Percentiles rank a stretch among this genome's conserved stretches.
Conservation (phyloP, 2,888 invertebrate genomes). For the Drosophila fulvimacula region DNA sequence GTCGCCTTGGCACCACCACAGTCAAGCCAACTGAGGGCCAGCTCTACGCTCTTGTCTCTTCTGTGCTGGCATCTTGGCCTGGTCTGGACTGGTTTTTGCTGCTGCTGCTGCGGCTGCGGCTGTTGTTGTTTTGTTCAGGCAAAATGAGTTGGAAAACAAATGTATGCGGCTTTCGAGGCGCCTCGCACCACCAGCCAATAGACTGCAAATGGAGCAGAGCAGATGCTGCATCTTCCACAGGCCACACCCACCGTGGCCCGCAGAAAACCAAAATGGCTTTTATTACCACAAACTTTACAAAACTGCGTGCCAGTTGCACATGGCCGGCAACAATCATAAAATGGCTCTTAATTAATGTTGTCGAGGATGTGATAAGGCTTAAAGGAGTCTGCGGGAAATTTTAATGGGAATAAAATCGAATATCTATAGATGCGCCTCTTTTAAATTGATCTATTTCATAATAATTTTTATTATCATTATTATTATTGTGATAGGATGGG, state of each 20-base stretch:
- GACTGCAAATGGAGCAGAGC: conserved; percentile 80
- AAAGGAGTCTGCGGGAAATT: background rate
- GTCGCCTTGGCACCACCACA: conserved; percentile 52
- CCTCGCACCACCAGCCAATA: conserved; percentile 74
- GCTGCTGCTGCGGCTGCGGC: conserved; percentile 10
- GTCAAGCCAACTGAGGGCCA: conserved; percentile 38
- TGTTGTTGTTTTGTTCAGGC: conserved; percentile 15
- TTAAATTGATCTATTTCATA: no score
- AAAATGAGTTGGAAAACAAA: conserved; percentile 70
- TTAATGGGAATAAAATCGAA: background rate
- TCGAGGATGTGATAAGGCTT: background rate
- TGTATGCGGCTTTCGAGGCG: conserved; percentile 76
- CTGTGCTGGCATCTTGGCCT: conserved; percentile 1
- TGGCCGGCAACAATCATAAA: conserved; percentile 51
- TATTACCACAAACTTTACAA: conserved; percentile 69
- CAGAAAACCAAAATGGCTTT: conserved; percentile 76
- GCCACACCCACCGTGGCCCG: conserved; percentile 71
- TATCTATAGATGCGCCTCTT: background rate
- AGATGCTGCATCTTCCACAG: conserved; percentile 71
- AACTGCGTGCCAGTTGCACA: conserved; percentile 45
- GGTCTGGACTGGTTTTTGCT: conserved; percentile 71
- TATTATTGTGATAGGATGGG: background rate
- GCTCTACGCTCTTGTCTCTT: conserved; percentile 45
- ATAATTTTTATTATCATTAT: background rate
- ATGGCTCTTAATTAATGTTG: conserved; percentile 25